Base-by-base conservation (phyloP, 2,113 vertebrate genomes). In the Triplophysa rosa region DNA sequence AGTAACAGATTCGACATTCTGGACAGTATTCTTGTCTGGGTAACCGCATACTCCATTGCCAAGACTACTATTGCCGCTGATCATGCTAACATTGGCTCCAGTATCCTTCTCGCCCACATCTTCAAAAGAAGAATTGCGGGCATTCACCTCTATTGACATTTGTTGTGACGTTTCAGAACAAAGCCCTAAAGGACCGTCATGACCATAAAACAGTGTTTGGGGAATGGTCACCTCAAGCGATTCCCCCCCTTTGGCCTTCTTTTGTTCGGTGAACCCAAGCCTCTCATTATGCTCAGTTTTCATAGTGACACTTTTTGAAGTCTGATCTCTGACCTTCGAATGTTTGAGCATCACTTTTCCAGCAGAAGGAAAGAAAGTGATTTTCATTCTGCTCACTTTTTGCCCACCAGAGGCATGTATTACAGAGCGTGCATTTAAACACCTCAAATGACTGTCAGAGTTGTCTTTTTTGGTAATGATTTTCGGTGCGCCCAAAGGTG, bases 171-270 rank as follows among this genome's bases (percentile, higher is more conserved):
- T 84, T 63, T 73, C 13, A 8, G 92, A 91, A 54, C 90, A 91
- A 42, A 93, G 81, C 23, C 93, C 87, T 12, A 93, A 86, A 0
- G 87, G 90, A 1, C 88, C 87, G 2, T 92, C 88, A 73, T 94
- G 92, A 49, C 91, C 90, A 13, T 93, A 93, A 81, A 93, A 94
- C 12, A 94, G 81, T 2, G 91, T 91, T 84, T 93, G 93, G 6
- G 93, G 91, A 6, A 91, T 89, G 3, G 89, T 87, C 16, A 91
- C 87, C 54, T 84, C 85, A 0, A 89, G 76, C 13, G 85, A 82
- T 63, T 84, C 85, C n/a, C 67, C 68, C 37, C 68, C 56, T 68
- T 64, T 83, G 3, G 16, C 23, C 24, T 67, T n/a, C 1, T 59
- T 21, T 42, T 42, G 62, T 23, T 21, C 2, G 26, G n/a, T 21